Evolutionary conservation across 2,797 vertebrate genomes (phyloP).

Genomic region (Ctenosaura bakeri): DNA sequence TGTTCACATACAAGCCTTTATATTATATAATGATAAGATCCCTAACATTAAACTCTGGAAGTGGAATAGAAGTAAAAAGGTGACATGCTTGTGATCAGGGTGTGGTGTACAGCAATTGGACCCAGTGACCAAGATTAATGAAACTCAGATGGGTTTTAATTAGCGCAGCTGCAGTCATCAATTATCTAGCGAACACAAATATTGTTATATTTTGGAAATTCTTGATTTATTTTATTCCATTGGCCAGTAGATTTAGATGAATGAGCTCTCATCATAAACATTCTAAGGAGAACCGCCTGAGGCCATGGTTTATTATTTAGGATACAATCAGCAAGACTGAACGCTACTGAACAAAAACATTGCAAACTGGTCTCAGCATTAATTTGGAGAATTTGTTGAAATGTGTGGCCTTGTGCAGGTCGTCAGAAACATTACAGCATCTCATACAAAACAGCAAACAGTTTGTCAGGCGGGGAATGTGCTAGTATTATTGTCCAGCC

Average conservation of each 20-base stretch:
- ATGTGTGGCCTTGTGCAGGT: constrained; percentile 78
- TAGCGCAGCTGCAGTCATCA: constrained; percentile 96
- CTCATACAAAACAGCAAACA: constrained; percentile 75
- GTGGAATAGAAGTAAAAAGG: constrained; percentile 73
- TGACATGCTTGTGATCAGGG: constrained; percentile 77
- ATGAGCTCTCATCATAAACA: constrained; percentile 95
- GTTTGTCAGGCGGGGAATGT: constrained; percentile 73
- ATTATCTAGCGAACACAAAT: constrained; percentile 97
- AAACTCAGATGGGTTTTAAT: constrained; percentile 96
- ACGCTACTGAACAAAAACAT: constrained; percentile 75
- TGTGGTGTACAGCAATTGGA: constrained; percentile 89
- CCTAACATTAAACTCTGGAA: constrained; percentile 46
- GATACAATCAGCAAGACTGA: constrained; percentile 85
- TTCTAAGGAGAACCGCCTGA: constrained; percentile 85
- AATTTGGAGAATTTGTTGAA: constrained; percentile 81
- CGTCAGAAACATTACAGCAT: constrained; percentile 78
- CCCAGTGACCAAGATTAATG: constrained; percentile 97
- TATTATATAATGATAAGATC: not conserved
- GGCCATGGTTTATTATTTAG: constrained; percentile 88
- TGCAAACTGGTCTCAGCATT: constrained; percentile 79
- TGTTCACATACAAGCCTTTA: not conserved
- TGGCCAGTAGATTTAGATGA: constrained; percentile 95
- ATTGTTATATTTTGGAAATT: constrained; percentile 99
- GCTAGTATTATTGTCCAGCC: constrained; percentile 73
- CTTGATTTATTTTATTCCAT: constrained; percentile 98